phyloP scores from a whole-genome alignment of 1,140 invertebrate species.

The Drosophila paulistorum region DNA sequence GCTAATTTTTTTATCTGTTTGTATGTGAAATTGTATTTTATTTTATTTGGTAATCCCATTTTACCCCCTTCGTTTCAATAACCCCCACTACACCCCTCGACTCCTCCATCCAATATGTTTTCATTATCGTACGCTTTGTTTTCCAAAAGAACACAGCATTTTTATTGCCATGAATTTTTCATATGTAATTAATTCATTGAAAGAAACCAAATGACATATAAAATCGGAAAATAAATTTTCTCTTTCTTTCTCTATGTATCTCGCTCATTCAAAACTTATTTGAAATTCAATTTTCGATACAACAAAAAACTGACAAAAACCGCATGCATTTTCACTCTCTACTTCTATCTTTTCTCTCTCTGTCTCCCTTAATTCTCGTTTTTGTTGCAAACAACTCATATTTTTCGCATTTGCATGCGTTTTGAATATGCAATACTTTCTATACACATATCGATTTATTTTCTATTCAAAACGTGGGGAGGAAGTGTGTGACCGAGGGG shows the following conservation, averaged over 20 bases:
- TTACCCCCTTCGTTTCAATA: background rate
- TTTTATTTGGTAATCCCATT: background rate
- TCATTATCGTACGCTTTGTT: constrained; percentile 53
- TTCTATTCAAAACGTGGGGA: constrained; percentile 22
- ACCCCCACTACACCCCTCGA: background rate
- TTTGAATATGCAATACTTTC: constrained; percentile 71
- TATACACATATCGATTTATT: constrained; percentile 64
- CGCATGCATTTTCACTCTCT: constrained; percentile 27
- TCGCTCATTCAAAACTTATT: constrained; percentile 28
- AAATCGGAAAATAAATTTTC: constrained; percentile 26
- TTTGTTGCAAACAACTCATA: constrained; percentile 54
- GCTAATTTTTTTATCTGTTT: constrained; percentile 50
- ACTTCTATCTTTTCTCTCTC: background rate
- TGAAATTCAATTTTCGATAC: constrained; percentile 62
- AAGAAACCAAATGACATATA: constrained; percentile 23
- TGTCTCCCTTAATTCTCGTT: background rate
- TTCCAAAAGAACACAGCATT: constrained; percentile 14
- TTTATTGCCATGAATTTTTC: constrained; percentile 54
- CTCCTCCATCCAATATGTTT: constrained; percentile 42
- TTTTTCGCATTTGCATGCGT: constrained; percentile 63
- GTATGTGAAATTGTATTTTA: constrained; percentile 20
- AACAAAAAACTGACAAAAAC: constrained; percentile 42
- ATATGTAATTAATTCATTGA: constrained; percentile 56
- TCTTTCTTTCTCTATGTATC: constrained; percentile 32
- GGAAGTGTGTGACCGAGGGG: background rate